Base-by-base conservation (phyloP, 2,797 vertebrate species). In the Todus mexicanus region DNA sequence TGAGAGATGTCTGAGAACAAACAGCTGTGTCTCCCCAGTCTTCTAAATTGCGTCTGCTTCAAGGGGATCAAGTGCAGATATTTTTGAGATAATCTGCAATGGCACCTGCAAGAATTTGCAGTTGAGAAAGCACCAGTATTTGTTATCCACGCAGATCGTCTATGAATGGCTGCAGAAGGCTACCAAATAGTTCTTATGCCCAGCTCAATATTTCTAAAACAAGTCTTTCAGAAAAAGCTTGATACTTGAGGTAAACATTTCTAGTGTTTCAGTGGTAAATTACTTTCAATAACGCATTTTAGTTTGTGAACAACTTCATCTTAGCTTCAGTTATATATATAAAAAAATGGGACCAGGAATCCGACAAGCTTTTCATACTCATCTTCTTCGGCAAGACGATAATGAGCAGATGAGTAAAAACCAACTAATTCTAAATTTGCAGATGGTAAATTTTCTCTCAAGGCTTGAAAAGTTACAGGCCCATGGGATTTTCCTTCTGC, bases 401-500 rank as follows among this genome's bases (percentile, higher is more conserved):
- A 91, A 91, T 7, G 25, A 89, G 65, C 66, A 95, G 76, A 92
- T 63, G 79, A 84, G 40, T 59, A 26, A 89, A 95, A 91, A 12
- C 11, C 82, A 92, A 78, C 84, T 77, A 59, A 85, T 83, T 80
- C 79, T 93, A 86, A 93, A 88, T 91, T 90, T 90, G 87, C 92
- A 93, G 79, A 88, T 70, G 43, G 85, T 63, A 96, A 16, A 43
- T 91, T 93, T 94, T 94, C 73, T 89, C 89, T 56, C 59, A 87
- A 93, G 66, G 76, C 51, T 70, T 84, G 66, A 91, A 88, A 93
- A 95, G 37, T 42, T 96, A 74, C 73, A 84, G 66, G 54, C 59
- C 76, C 70, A 42, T 53, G 85, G 89, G 92, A 95, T 88, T 94
- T 93, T 94, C 70, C 66, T 91, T 87, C 80, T 94, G 83, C 87